Base-by-base conservation (phyloP, 2,113 vertebrate genomes). In the Chaenocephalus aceratus region DNA sequence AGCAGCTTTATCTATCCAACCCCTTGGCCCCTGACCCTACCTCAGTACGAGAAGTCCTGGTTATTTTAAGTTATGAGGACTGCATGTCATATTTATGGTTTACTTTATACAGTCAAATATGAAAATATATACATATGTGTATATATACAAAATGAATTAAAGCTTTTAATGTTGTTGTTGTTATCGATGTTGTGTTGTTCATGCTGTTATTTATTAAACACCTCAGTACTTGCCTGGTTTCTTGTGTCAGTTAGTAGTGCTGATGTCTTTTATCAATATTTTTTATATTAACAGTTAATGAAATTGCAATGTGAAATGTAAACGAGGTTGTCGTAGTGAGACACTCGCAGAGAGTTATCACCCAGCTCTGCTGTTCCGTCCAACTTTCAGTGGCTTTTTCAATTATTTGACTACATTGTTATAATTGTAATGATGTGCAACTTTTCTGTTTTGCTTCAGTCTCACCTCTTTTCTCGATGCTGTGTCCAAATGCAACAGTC, bases 51-150 rank as follows among this genome's bases (percentile, higher is more conserved):
- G 96, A 98, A 97, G 97, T 98, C 96, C 98, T 95, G 90, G 89
- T 95, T 86, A 72, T 93, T 97, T 93, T 99, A 99, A 99, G 92
- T 99, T 99, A 99, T 98, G 95, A 96, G 93, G 95, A 97, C 96
- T 96, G 96, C 97, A 98, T 98, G 97, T 95, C 96, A 96, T 97
- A 99, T 99, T 99, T 99, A 99, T 98, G 96, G 96, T 97, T 99
- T 21, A 21, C 21, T 21, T 21, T 98, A 97, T 97, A 99, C 96
- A 95, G 93, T 96, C 96, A 96, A 94, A 92, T 92, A 93, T 92
- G 87, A 88, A 94, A 89, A 85, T 94, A 91, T 91, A 92, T 93
- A 90, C 88, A 83, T 93, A 88, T 93, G 81, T 94, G 83, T 94
- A 90, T 88, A 93, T 91, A 93, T 92, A 86, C 72, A 90, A 93